Evolutionary conservation across 2,113 vertebrate genomes (phyloP).

Genomic region (Zapus hudsonius): DNA sequence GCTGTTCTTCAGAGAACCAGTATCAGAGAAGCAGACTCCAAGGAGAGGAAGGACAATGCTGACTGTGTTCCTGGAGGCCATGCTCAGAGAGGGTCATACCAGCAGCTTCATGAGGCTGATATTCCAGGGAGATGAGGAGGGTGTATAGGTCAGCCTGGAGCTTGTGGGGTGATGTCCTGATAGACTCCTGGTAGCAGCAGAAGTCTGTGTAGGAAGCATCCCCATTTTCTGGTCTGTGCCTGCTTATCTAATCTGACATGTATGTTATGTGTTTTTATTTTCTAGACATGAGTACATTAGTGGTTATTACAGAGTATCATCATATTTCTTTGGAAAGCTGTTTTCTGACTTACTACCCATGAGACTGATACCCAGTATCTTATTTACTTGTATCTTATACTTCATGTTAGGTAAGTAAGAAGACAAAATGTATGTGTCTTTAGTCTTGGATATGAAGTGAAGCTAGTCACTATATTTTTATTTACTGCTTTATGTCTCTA

Average conservation of each 20-base stretch:
- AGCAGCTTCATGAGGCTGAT: not conserved
- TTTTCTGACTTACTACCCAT: conserved; percentile 92
- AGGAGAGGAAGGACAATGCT: not conserved
- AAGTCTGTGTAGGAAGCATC: not conserved
- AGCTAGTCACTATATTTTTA: not conserved
- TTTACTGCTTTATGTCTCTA: not conserved
- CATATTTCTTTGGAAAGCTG: conserved; percentile 94
- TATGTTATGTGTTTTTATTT: conserved; percentile 50
- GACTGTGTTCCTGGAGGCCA: not conserved
- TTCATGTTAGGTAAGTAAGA: conserved; percentile 92
- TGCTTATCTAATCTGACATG: not conserved
- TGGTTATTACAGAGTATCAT: conserved; percentile 94
- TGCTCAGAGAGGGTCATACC: not conserved
- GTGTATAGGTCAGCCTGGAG: not conserved
- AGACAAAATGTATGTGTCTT: not conserved
- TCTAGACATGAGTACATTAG: conserved; percentile 96
- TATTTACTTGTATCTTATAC: conserved; percentile 92
- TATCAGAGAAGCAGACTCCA: not conserved
- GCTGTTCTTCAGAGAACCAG: not conserved
- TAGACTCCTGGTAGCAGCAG: too few species aligned
- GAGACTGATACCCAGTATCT: conserved; percentile 90
- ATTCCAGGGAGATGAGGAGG: not conserved
- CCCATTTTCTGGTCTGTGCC: not conserved
- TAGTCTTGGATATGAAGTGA: not conserved
- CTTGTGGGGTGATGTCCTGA: not conserved